Evolutionary conservation across 2,113 vertebrate genomes (phyloP).

Genomic region (Sigmodon hispidus): DNA sequence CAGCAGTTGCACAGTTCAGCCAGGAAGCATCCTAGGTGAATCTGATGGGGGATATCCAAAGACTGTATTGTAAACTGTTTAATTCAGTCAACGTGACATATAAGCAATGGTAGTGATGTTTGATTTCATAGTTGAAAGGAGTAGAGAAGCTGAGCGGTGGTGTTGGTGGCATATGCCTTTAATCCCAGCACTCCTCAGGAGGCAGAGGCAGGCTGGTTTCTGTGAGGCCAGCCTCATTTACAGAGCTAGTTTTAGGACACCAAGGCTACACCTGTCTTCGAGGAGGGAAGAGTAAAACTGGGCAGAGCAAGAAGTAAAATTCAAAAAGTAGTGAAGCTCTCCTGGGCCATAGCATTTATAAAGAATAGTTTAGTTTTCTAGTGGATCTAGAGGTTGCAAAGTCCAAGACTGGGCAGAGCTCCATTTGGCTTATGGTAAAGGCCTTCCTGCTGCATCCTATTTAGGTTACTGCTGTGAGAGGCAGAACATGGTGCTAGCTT

Average conservation of each 20-base stretch:
- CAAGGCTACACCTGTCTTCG: neutral
- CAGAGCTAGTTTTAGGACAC: neutral
- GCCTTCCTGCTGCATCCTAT: neutral
- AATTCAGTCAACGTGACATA: neutral
- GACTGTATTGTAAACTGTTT: neutral
- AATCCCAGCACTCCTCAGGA: neutral
- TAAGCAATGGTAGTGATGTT: neutral
- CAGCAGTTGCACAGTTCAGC: neutral
- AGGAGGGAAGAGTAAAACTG: too few species aligned
- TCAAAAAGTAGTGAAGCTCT: neutral
- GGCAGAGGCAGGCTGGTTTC: neutral
- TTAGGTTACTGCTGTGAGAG: neutral
- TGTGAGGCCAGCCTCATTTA: neutral
- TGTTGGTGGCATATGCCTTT: neutral
- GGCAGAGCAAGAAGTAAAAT: neutral
- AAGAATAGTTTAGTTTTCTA: neutral
- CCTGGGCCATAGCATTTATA: neutral
- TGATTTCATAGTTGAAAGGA: neutral
- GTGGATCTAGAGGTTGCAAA: neutral
- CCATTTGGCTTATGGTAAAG: neutral
- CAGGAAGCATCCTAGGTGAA: neutral
- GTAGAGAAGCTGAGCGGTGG: neutral
- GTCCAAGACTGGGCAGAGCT: too few species aligned
- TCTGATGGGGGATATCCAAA: neutral
- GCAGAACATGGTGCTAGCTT: neutral